These are phyloP conservation scores for Paracentrotus lividus DNA, from an alignment of 53 echinoderm and acorn worm genomes.

Conservation along the genomic window DNA sequence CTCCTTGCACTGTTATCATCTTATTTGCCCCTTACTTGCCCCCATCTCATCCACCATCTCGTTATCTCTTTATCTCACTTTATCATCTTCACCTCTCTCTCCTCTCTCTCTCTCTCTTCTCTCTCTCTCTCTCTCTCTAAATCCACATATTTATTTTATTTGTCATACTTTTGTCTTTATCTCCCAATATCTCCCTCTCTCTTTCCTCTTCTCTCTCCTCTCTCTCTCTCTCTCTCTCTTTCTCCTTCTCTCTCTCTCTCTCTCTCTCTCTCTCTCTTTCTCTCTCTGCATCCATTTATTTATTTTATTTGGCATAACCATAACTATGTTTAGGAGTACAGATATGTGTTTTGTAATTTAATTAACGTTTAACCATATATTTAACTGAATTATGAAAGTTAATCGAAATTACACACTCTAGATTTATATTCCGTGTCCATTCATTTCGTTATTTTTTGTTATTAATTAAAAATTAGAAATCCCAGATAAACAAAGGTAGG, in stretches of 20 bases:
- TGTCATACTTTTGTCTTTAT: neutral
- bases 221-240: neutral
- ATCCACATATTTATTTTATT: no score
- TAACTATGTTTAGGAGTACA: neutral
- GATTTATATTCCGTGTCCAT: no score
- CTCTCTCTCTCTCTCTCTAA: slow-evolving; percentile 51
- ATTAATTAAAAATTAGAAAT: no score
- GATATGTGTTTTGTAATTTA: no score
- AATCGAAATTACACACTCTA: no score
- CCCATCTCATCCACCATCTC: neutral
- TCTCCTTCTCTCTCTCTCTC: neutral
- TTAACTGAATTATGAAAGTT: no score
- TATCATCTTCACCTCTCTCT: neutral
- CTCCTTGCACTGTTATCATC: neutral
- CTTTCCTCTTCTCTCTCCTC: neutral
- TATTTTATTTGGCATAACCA: no score
- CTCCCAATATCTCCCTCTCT: neutral
- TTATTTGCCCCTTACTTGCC: neutral
- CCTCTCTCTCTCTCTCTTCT: neutral
- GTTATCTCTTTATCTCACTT: no score
- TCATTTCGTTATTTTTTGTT: no score
- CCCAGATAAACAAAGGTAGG: no score
- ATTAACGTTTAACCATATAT: no score
- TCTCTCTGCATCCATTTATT: neutral
- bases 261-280: slow-evolving; percentile 14